Base-by-base conservation (phyloP, 1,140 invertebrate species). In the Zelostemma sp. region DNA sequence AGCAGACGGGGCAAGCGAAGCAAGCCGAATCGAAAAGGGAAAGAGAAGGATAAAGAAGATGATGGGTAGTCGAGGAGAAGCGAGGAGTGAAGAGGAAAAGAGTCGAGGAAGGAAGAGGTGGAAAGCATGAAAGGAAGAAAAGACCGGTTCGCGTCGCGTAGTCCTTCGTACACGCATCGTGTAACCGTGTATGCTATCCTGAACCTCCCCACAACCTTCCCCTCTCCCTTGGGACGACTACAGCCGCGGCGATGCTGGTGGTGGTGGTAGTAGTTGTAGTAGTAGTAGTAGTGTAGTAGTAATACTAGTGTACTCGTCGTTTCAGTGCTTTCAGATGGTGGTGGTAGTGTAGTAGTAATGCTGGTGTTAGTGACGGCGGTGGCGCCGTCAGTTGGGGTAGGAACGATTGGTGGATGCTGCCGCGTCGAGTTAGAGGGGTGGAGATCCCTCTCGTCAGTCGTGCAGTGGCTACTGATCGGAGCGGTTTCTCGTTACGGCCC, bases 371-470 rank as follows among this genome's bases (percentile, higher is more conserved):
- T 50, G 64, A 61, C 60, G 69, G 47, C 55, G 65, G 57, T 58
- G 48, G 61, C 58, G 72, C 58, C 68, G 61, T 54, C 58, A 66
- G 74, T 76, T 76, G 79, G 76, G 78, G 71, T 68, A 79, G 76
- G 72, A 80, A 79, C 79, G 79, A 81, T 81, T 73, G 75, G 77
- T 68, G 80, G 76, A 80, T 77, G 75, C 67, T 74, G 73, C 77
- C 75, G 76, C 79, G 80, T 78, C 74, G 76, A 80, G 80, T 80
- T 81, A 78, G 74, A 78, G 73, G 76, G 68, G 76, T 72, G 73
- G 75, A 79, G 77, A 84, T 79, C 78, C 74, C 72, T 78, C 76
- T 72, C 80, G 74, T 80, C 79, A 81, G 80, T 82, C 72, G 80
- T 75, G 74, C 80, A 80, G 79, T 80, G 71, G 76, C 76, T 77